Percentiles rank a stretch among this genome's conserved stretches.
Evolutionary conservation across 1,140 invertebrate species (phyloP).

Genomic region (Bicyclus anynana): DNA sequence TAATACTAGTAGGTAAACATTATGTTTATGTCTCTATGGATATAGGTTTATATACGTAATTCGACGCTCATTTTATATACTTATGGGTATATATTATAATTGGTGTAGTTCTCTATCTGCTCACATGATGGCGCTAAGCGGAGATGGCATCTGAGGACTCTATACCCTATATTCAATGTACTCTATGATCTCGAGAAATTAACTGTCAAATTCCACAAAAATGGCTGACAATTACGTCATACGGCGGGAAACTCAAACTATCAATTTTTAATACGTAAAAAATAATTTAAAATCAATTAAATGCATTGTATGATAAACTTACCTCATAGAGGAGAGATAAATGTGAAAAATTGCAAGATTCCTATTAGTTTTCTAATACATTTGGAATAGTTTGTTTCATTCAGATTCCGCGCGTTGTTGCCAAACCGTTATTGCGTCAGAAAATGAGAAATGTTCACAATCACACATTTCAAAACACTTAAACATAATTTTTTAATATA

Average conservation of each 20-base stretch:
- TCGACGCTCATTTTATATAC: too few relatives aligned
- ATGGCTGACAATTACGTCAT: constrained; percentile 65
- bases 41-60: too few relatives aligned
- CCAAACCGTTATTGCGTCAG: constrained; percentile 73
- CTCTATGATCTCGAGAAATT: constrained; percentile 43
- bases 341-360: constrained; percentile 36
- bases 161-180: too few relatives aligned
- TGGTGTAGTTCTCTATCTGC: too few relatives aligned
- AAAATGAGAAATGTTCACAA: constrained; percentile 60
- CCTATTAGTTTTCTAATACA: constrained; percentile 57
- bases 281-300: background rate
- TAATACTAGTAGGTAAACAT: too few relatives aligned
- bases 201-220: constrained; percentile 51
- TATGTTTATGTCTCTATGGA: too few relatives aligned
- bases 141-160: too few relatives aligned
- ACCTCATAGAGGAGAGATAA: constrained; percentile 57
- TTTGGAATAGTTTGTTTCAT: constrained; percentile 48
- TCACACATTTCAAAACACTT: constrained; percentile 66
- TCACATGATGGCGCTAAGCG: too few relatives aligned
- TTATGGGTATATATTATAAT: too few relatives aligned
- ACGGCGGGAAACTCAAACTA: constrained; percentile 63
- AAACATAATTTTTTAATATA: constrained; percentile 51
- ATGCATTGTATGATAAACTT: constrained; percentile 25
- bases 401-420: constrained; percentile 64
- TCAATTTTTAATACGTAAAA: background rate